phyloP scores from a whole-genome alignment of 2,113 vertebrate genomes.

The Columba livia region DNA sequence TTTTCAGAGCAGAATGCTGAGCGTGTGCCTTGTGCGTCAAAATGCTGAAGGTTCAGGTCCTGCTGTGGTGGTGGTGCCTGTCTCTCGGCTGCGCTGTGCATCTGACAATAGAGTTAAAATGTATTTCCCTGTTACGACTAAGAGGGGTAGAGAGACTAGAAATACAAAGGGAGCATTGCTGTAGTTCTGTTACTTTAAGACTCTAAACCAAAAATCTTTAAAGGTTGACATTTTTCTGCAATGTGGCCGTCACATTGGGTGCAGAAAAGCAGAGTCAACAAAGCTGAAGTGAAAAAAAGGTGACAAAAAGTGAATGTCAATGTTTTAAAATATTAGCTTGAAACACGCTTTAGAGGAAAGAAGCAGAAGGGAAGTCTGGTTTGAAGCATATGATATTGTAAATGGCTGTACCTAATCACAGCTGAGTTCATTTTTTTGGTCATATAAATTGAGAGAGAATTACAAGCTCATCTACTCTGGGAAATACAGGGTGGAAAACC shows the following conservation, averaged over 20 bases:
- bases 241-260: not conserved
- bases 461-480: conserved; percentile 24
- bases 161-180: not conserved
- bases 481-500: conserved; percentile 37
- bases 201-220: not conserved
- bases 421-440: not conserved
- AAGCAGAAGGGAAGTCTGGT: not conserved
- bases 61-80: not conserved
- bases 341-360: not conserved
- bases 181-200: not conserved
- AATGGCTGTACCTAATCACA: conserved; percentile 22
- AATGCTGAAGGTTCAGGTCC: not conserved
- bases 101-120: not conserved
- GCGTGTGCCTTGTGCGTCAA: not conserved
- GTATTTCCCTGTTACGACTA: not conserved
- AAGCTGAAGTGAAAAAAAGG: not conserved
- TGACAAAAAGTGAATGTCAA: not conserved
- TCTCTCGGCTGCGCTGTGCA: not conserved
- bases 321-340: not conserved
- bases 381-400: not conserved
- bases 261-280: not conserved
- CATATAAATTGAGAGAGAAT: conserved; percentile 25
- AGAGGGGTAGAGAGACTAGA: not conserved
- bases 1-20: not conserved
- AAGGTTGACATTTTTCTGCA: not conserved